Base-by-base conservation (phyloP, 2,888 invertebrate genomes). In the Spilarctia lutea region DNA sequence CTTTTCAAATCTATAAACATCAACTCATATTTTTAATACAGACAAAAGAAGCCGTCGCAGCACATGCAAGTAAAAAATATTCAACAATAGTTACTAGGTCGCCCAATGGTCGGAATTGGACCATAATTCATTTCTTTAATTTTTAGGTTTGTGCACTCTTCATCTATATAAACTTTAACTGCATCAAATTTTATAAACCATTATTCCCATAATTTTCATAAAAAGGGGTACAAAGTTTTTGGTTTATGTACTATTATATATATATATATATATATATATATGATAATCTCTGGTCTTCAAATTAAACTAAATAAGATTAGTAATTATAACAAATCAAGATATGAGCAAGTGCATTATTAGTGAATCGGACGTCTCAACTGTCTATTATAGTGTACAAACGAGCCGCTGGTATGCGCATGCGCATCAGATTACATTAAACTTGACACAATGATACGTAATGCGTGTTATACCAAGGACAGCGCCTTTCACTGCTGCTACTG, bases 401-500 rank as follows among this genome's bases (percentile, higher is more conserved):
- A 52, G 24, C 30, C 27, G 56, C 60, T 42, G 70, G 33, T 69
- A 70, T 69, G 65, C 30, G 65, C 52, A 27, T 66, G 75, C 75
- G 68, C 75, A 76, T 78, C 76, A 45, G 33, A 39, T 80, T 75
- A 76, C 77, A 79, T 77, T 85, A 80, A 85, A 85, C 83, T 83
- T 84, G 83, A 82, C 80, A 83, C 78, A 81, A 78, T 72, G 60
- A 74, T 75, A 79, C 76, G 78, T 83, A 85, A 84, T 72, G 72
- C 81, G 81, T 81, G 83, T 84, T 83, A 82, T 66, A 70, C 77
- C 88, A 90, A 89, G 90, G 89, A 83, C 88, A 65, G 30, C 79
- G 72, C 89, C 90, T 90, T 87, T 90, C 88, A 87, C 90, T 81
- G 84, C 66, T 78, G 71, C 75, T 45, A 79, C 78, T 80, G 85